These are phyloP conservation scores for Tauraco hartlaubi DNA, from an alignment of 2,797 vertebrate genomes.

Conservation along the genomic window DNA sequence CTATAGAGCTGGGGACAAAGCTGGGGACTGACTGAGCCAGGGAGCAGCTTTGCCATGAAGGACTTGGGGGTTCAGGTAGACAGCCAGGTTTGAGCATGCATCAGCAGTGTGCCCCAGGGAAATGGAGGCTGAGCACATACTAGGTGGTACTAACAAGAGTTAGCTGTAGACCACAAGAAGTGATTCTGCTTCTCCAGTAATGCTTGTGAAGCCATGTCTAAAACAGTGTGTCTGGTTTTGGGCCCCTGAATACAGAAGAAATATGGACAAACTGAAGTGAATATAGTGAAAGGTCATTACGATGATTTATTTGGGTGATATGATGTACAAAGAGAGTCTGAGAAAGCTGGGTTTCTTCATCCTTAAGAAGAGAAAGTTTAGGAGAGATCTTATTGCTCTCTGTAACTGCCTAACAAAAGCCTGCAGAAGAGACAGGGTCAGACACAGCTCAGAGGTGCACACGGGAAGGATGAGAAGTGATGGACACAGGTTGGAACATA, in stretches of 20 bases:
- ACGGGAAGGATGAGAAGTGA: background rate
- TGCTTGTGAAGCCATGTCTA: background rate
- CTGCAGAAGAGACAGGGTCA: background rate
- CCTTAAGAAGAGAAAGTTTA: background rate
- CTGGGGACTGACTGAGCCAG: background rate
- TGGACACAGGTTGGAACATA: fast-evolving
- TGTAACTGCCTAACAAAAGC: background rate
- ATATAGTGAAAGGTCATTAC: background rate
- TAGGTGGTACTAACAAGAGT: background rate
- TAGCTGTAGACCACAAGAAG: background rate
- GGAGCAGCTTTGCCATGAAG: background rate
- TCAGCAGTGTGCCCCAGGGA: background rate
- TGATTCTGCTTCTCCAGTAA: background rate
- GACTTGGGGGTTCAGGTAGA: background rate
- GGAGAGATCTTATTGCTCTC: background rate
- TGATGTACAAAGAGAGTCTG: background rate
- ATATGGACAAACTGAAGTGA: background rate
- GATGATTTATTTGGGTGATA: background rate
- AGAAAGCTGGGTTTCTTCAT: background rate
- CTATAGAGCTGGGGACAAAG: background rate
- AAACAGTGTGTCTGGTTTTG: background rate
- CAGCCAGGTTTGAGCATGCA: background rate
- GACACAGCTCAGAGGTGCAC: background rate
- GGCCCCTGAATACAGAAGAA: background rate
- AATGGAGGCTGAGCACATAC: background rate